Evolutionary conservation across 1,140 invertebrate species (phyloP).

Genomic region (Asobara japonica): DNA sequence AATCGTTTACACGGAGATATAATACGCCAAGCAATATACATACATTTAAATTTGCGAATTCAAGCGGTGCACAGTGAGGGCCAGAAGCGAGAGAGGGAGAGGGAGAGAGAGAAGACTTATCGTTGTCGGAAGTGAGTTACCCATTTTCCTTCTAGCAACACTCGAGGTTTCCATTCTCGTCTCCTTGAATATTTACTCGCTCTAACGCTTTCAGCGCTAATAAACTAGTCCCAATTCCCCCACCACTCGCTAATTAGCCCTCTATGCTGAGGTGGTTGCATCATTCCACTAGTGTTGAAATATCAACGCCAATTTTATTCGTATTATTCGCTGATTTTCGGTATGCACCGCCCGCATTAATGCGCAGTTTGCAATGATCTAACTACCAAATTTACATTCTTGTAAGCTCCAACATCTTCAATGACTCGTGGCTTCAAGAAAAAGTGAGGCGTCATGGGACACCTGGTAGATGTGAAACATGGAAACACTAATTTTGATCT

Average conservation of each 20-base stretch:
- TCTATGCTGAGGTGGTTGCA: not conserved
- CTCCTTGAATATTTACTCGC: constrained; percentile 27
- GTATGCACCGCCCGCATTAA: not conserved
- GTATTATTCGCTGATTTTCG: not conserved
- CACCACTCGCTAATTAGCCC: constrained; percentile 22
- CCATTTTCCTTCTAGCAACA: constrained; percentile 15
- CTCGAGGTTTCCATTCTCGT: not conserved
- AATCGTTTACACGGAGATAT: not conserved
- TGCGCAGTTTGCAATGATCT: no score
- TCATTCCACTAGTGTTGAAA: not conserved
- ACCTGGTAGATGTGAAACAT: no score
- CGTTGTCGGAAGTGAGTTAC: constrained; percentile 15
- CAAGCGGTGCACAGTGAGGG: not conserved
- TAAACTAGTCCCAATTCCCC: constrained; percentile 22
- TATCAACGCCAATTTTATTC: not conserved
- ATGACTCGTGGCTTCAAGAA: no score
- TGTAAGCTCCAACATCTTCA: no score
- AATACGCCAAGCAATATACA: not conserved
- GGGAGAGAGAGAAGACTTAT: constrained; percentile 11
- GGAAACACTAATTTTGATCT: no score
- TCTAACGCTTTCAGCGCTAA: constrained; percentile 24
- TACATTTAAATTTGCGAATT: constrained; percentile 9
- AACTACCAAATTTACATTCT: no score
- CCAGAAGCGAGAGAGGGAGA: no score
- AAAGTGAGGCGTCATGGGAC: no score